These are phyloP conservation scores for Diabrotica virgifera DNA, from an alignment of 1,140 invertebrate species.

Conservation along the genomic window DNA sequence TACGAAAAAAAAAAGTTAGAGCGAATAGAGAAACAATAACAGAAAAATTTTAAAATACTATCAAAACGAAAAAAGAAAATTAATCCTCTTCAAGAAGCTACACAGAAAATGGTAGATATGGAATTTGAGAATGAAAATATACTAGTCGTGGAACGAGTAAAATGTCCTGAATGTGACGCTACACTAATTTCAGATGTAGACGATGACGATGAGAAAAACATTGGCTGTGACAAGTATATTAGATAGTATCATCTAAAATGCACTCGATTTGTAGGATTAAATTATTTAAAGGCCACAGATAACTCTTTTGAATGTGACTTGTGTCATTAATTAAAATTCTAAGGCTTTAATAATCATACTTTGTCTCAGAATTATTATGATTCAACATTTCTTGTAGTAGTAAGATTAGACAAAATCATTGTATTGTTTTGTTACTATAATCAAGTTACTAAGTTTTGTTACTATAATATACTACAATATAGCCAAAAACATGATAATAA, in stretches of 20 bases:
- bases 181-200: constrained; percentile 7
- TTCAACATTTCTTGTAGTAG: constrained; percentile 11
- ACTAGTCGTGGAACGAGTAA: constrained; percentile 6
- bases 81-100: no score
- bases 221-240: constrained; percentile 10
- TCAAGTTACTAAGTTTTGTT: no score
- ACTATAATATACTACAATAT: not conserved
- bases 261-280: not conserved
- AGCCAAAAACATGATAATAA: constrained; percentile 3
- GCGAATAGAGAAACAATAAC: no score
- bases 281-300: not conserved
- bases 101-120: constrained; percentile 1
- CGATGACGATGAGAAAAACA: constrained; percentile 13
- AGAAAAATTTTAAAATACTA: no score
- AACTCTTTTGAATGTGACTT: constrained; percentile 4
- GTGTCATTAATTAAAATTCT: constrained; percentile 8
- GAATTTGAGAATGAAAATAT: constrained; percentile 9
- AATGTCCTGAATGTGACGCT: constrained; percentile 11
- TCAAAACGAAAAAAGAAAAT: no score
- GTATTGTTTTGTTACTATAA: not conserved
- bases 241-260: constrained; percentile 12
- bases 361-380: constrained; percentile 9
- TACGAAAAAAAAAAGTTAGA: no score
- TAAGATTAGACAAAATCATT: constrained; percentile 7
- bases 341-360: constrained; percentile 8